Base-by-base conservation (phyloP, 2,113 vertebrate genomes). In the Eubucco bourcierii region DNA sequence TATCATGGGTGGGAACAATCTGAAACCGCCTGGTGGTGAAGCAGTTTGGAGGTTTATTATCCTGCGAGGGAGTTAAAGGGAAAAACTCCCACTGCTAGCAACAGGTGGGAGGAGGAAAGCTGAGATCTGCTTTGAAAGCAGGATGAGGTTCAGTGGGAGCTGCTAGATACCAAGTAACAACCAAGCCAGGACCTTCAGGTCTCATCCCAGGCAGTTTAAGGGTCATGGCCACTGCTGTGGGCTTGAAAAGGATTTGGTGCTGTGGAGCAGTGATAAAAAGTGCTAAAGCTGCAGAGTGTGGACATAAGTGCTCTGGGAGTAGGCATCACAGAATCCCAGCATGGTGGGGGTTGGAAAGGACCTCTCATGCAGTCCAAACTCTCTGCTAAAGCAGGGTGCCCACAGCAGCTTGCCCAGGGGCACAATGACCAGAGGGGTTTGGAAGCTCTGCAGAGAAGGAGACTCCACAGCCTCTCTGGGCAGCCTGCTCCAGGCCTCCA, bases 111-210 rank as follows among this genome's bases (percentile, higher is more conserved):
- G 90, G 81, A 56, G 80, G 18, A 31, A 11, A 60, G 75, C 79
- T 0, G 19, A 15, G 64, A 64, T 72, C 7, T 4, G 64, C 86
- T 41, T 34, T 4, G 39, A 53, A 76, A 53, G 28, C 65, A 4
- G 55, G 55, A 4, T 13, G 77, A 55, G 58, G 53, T 77, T 83
- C 28, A 4, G 6, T 0, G 14, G 53, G 41, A 80, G 84, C 89
- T 13, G 1, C 53, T 1, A 1, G 52, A 12, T 8, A 6, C 2
- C 41, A 6, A 2, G 0, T 28, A 37, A 9, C 2, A 4, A 46
- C 1, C 1, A 34, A 10, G 0, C 0, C 1, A 8, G 56, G 15
- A 12, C 20, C 70, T 17, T 18, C 47, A 28, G 73, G n/a, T 65
- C 67, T n/a, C 64, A 53, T 12, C 80, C 65, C 37, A 0, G 10